A percentile compares a stretch with the other conserved stretches of the same genome.
Evolutionary conservation across 2,888 invertebrate species (phyloP).

Genomic region (Luperina nickerlii): DNA sequence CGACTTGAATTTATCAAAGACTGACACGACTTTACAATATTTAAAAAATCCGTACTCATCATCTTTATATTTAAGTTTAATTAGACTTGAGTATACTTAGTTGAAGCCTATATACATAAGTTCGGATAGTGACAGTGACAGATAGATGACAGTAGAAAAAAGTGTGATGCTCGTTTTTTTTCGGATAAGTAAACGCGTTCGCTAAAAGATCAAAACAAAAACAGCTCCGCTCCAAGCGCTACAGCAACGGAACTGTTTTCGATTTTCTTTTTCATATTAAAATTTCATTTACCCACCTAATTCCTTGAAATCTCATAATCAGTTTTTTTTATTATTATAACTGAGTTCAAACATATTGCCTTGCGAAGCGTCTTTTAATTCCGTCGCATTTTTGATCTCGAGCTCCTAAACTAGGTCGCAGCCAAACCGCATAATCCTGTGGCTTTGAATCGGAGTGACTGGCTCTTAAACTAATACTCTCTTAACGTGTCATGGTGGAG

Average conservation of each 20-base stretch:
- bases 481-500: constrained; percentile 35
- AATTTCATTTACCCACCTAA: neutral
- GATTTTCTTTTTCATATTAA: neutral
- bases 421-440: constrained; percentile 57
- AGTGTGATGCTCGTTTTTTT: neutral
- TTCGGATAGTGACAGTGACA: too few relatives aligned
- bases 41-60: too few relatives aligned
- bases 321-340: neutral
- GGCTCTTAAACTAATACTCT: constrained; percentile 51
- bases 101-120: too few relatives aligned
- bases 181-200: neutral
- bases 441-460: constrained; percentile 55
- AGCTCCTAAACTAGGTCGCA: constrained; percentile 57
- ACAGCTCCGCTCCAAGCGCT: neutral
- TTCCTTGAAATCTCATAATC: neutral
- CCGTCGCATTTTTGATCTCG: constrained; percentile 47
- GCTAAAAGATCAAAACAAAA: neutral
- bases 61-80: too few relatives aligned
- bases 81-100: too few relatives aligned
- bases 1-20: too few relatives aligned
- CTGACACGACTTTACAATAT: too few relatives aligned
- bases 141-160: neutral
- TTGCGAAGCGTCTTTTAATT: neutral
- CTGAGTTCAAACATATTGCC: neutral
- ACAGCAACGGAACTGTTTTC: neutral